phyloP scores from a whole-genome alignment of 2,113 vertebrate species.

The Colaptes auratus region DNA sequence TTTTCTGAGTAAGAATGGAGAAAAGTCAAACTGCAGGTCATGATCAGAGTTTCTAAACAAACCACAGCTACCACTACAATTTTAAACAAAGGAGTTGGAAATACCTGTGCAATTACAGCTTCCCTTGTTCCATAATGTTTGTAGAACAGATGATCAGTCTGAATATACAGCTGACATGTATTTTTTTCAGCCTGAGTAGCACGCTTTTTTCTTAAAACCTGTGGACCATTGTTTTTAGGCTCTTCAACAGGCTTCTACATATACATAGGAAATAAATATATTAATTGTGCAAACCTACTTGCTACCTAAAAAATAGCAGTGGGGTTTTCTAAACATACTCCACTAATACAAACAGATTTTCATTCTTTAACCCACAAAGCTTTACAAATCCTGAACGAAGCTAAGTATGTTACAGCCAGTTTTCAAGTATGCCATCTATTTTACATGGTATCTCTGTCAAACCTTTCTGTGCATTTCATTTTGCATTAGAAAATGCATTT shows the following conservation, averaged over 20 bases:
- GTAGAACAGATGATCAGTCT: constrained; percentile 94
- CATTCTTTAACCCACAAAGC: neutral
- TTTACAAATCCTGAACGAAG: neutral
- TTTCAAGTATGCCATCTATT: neutral
- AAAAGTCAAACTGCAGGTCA: neutral
- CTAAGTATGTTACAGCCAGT: neutral
- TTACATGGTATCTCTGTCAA: neutral
- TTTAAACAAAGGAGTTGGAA: neutral
- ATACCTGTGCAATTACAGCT: constrained; percentile 95
- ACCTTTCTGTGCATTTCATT: neutral
- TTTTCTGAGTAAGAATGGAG: neutral
- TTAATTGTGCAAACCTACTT: neutral
- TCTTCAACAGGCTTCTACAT: constrained; percentile 68
- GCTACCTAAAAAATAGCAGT: neutral
- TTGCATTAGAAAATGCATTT: neutral
- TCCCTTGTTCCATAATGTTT: constrained; percentile 88
- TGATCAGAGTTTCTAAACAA: neutral
- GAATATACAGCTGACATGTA: constrained; percentile 95
- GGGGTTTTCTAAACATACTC: neutral
- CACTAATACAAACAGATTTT: neutral
- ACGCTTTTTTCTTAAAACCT: constrained; percentile 88
- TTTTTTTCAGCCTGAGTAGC: constrained; percentile 89
- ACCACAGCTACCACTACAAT: neutral
- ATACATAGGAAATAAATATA: neutral
- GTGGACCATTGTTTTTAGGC: constrained; percentile 71